Percentiles rank a stretch among this genome's conserved stretches.
These are phyloP conservation scores for Catharus bicknelli DNA, from an alignment of 2,113 vertebrate genomes.

Conservation along the genomic window DNA sequence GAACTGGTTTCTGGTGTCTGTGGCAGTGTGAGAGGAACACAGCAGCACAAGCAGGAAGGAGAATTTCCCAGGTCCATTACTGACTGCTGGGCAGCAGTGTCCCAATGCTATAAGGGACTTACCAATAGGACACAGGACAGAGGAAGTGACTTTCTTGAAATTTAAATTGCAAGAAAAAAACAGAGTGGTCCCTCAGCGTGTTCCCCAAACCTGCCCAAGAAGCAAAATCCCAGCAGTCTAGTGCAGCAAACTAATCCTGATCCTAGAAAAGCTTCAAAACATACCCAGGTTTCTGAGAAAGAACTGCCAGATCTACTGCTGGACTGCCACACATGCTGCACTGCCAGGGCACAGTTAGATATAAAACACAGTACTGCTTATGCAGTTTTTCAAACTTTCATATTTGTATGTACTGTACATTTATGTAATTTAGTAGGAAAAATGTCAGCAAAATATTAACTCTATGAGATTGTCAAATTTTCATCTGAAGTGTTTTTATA, in stretches of 20 bases:
- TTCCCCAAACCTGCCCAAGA: neutral
- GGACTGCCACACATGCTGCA: neutral
- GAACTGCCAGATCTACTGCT: neutral
- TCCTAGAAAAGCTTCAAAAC: neutral
- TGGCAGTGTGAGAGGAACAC: neutral
- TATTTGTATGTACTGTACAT: neutral
- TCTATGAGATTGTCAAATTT: neutral
- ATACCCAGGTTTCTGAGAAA: neutral
- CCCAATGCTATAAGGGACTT: neutral
- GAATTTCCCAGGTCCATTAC: neutral
- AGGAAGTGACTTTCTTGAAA: neutral
- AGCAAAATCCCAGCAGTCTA: neutral
- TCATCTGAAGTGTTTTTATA: neutral
- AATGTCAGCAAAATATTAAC: neutral
- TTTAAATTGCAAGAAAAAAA: neutral
- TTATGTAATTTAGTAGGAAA: neutral
- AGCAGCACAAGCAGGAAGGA: neutral
- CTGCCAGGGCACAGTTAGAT: neutral
- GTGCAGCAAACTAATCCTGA: neutral
- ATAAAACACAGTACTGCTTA: neutral
- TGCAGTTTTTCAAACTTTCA: neutral
- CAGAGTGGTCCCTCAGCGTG: neutral
- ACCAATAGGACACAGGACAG: neutral
- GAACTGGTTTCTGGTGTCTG: neutral
- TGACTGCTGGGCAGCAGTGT: neutral